These are phyloP conservation scores for Notodonta dromedarius DNA, from an alignment of 2,888 invertebrate species.

Conservation along the genomic window DNA sequence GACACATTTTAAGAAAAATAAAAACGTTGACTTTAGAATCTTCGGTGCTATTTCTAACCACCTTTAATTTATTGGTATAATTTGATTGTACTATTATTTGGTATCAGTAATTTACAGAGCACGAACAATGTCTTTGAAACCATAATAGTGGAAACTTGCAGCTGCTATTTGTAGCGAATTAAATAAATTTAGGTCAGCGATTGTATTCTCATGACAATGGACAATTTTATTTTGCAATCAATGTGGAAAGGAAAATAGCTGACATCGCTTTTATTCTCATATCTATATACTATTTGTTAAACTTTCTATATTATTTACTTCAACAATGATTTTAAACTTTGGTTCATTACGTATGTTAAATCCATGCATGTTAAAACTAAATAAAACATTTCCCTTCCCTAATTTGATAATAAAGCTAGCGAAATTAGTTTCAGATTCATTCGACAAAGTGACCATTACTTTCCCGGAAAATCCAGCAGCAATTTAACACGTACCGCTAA, in stretches of 20 bases:
- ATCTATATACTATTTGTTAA: neutral
- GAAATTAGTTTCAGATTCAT: conserved; percentile 1
- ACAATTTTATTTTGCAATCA: neutral
- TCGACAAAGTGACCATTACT: neutral
- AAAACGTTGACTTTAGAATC: too few species aligned
- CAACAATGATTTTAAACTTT: too few species aligned
- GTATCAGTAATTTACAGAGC: neutral
- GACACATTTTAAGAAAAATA: too few species aligned
- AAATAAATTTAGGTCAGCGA: neutral
- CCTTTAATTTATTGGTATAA: neutral
- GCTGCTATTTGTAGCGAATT: neutral
- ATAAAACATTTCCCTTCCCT: too few species aligned
- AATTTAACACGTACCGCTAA: neutral
- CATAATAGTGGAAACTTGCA: neutral
- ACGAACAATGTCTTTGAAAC: neutral
- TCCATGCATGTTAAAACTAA: too few species aligned
- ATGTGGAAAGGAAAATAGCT: neutral
- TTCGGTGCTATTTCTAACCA: too few species aligned
- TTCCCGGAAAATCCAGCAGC: neutral
- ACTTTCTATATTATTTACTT: neutral
- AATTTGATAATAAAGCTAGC: neutral
- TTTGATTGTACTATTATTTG: neutral
- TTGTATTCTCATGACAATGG: conserved; percentile 1
- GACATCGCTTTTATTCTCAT: neutral
- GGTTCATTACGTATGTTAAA: too few species aligned